Evolutionary conservation across 2,888 invertebrate genomes (phyloP), one percentile per base, ranked within the genome.

Genomic region (Silvanus unidentatus): DNA sequence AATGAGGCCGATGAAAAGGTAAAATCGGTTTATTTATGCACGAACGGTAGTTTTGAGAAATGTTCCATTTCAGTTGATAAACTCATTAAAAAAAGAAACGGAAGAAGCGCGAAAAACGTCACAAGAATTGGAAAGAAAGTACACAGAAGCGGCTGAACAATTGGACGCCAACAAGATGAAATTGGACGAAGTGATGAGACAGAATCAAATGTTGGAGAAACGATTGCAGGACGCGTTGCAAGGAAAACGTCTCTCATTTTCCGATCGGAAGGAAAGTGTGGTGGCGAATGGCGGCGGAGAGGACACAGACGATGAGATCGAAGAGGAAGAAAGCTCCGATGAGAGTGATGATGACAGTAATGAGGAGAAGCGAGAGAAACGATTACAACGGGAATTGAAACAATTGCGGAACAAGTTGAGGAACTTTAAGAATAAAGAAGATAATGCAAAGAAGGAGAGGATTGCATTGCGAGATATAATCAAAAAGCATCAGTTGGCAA

Each of bases 121-220:
- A 0, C 88, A 90, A 63, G 85, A 86, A 62, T 76, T 89, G 58
- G 89, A 92, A 61, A 84, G 82, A 63, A 86, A 88, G 66, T 90
- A 84, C 65, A 80, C 84, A 47, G 77, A 80, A 53, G 82, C 84
- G 1, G 84, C 85, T 9, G 87, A 88, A 63, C 81, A 87, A 65
- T 75, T 89, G 57, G 89, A 90, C 59, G 78, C 80, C 42, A 80
- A 83, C 1, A 80, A 83, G 62, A 78, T 80, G 44, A 87, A 89
- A 64, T 72, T 89, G 56, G 91, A 91, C 64, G 90, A 91, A 63
- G 77, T 84, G 48, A 88, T 84, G 66, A 79, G 85, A 62, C 84
- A 80, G 70, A 88, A 89, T 60, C 77, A 82, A 41, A 78, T 83
- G 59, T 70, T 92, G 49, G 90, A 92, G 66, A 86, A 83, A 68